Base-by-base conservation (phyloP, 2,113 vertebrate species). In the Oryzias javanicus region DNA sequence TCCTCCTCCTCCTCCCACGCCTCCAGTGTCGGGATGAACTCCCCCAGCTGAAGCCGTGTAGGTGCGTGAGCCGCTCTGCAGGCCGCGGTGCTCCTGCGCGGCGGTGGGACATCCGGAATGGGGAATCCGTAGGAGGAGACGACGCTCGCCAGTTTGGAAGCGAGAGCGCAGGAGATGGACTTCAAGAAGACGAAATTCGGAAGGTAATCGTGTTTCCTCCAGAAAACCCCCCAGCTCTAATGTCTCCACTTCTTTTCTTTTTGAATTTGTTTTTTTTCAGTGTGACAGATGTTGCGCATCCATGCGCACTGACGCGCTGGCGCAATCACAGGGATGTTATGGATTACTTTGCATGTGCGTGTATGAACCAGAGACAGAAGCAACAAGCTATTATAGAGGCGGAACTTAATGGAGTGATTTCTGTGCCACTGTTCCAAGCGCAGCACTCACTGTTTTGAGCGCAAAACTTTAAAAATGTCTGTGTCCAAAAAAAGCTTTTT, bases 141-240 rank as follows among this genome's bases (percentile, higher is more conserved):
- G 57, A 19, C 51, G 53, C 69, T 48, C 53, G 54, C 58, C 41
- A 67, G 19, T 29, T 59, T 45, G 35, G 55, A 60, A 62, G 64
- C 76, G 17, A 69, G 52, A 56, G 74, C 78, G 57, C 63, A 51
- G 70, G 73, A 90, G 72, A 92, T 95, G 93, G 94, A 96, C 86
- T 93, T 95, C 63, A 95, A 93, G 91, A 94, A 92, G 86, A 97
- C 93, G 5, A 93, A 89, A 74, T 94, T 94, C 65, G 93, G 93
- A 74, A 95, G 95, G 95, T 98, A 93, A 90, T 1, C 8, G 29
- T 42, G 14, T 1, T 53, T 24, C 3, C n/a, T 4, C 4, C 1
- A 19, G 17, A 18, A 49, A 55, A 51, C 0, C 20, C 27, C 25
- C 27, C 25, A 35, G 4, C 4, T 7, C 4, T 7, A 35, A 35